Conservation (phyloP, 2,888 invertebrate species). For the Drosophila monieri region DNA sequence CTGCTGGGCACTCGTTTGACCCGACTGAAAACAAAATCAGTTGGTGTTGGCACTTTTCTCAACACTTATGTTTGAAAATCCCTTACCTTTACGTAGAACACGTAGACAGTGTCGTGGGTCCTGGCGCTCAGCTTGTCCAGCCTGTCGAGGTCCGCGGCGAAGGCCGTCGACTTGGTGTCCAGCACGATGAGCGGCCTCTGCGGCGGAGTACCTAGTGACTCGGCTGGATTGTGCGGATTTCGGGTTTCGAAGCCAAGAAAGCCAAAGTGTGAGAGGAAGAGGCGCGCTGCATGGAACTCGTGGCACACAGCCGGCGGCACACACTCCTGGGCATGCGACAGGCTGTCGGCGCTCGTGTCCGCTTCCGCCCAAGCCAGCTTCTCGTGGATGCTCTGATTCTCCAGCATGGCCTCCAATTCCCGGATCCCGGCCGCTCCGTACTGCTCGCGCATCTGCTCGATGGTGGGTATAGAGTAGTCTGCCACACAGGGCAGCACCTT, state of each 20-base stretch:
- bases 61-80: neutral
- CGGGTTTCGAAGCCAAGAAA: constrained; percentile 88
- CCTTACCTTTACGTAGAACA: constrained; percentile 92
- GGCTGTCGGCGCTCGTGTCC: constrained; percentile 82
- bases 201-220: constrained; percentile 74
- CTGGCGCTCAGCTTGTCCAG: constrained; percentile 94
- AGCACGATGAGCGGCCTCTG: constrained; percentile 82
- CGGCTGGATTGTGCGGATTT: constrained; percentile 81
- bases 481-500: constrained; percentile 92
- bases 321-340: constrained; percentile 88
- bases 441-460: constrained; percentile 89
- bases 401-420: constrained; percentile 89
- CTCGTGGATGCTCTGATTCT: constrained; percentile 88
- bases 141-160: constrained; percentile 90
- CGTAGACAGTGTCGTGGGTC: constrained; percentile 95
- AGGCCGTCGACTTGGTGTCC: constrained; percentile 86
- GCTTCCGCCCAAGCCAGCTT: constrained; percentile 85
- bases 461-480: constrained; percentile 95
- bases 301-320: constrained; percentile 92
- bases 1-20: constrained; percentile 90
- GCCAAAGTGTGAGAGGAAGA: constrained; percentile 98
- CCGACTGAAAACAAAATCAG: constrained; percentile 84
- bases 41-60: neutral
- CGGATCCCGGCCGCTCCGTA: constrained; percentile 85
- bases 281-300: constrained; percentile 97